Conservation (phyloP, 1,140 invertebrate species). For the Leptopilina clavipes region DNA sequence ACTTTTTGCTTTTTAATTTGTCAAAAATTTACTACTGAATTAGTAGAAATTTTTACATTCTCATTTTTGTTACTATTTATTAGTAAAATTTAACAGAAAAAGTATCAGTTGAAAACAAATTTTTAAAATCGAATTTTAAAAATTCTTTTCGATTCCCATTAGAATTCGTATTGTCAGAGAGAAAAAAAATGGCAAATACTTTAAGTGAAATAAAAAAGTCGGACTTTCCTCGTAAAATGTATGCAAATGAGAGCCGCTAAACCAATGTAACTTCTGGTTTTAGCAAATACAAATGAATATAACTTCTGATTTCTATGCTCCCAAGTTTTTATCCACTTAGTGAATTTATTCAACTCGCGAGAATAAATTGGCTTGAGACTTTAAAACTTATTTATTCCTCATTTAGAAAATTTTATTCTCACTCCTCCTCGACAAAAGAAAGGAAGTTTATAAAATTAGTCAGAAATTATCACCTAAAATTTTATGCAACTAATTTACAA, state of each 20-base stretch:
- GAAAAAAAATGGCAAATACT: not conserved
- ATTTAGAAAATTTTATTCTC: not conserved
- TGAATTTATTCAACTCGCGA: slow-evolving; percentile 18
- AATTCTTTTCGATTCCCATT: no score
- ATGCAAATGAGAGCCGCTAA: slow-evolving; percentile 2
- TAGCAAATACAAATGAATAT: slow-evolving; percentile 21
- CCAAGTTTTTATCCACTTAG: slow-evolving; percentile 31
- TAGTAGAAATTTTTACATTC: no score
- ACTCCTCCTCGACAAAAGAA: not conserved
- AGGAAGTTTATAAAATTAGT: not conserved
- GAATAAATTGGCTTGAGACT: not conserved
- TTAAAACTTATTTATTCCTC: slow-evolving; percentile 4
- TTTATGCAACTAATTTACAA: no score
- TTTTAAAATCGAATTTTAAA: no score
- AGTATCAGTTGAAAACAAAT: no score
- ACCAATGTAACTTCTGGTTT: slow-evolving; percentile 27
- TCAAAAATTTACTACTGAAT: no score
- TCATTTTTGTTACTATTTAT: no score
- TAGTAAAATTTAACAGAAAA: no score
- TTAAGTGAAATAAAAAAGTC: not conserved
- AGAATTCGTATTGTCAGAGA: not conserved
- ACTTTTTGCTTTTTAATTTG: no score
- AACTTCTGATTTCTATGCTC: slow-evolving; percentile 30
- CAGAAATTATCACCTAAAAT: no score
- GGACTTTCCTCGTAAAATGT: not conserved